Percentiles rank a stretch among this genome's conserved stretches.
phyloP scores from a whole-genome alignment of 2,888 invertebrate genomes.

The Amphipoea lucens region DNA sequence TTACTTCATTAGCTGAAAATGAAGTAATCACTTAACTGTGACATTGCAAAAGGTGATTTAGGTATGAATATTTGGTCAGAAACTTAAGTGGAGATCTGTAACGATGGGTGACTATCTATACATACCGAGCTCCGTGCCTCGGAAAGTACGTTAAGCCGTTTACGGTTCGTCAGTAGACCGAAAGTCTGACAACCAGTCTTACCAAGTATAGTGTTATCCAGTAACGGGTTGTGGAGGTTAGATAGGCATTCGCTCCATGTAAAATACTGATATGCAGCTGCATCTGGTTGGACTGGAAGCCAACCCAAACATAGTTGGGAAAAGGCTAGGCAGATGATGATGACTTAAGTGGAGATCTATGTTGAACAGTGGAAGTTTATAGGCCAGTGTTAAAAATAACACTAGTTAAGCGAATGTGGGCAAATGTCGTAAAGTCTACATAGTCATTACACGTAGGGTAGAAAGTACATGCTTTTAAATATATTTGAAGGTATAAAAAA shows the following conservation, averaged over 20 bases:
- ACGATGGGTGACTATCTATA: not conserved
- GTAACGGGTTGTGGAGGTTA: not conserved
- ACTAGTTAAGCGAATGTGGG: not conserved
- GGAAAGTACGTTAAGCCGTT: not conserved
- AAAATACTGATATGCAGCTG: too few relatives aligned
- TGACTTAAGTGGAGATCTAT: not conserved
- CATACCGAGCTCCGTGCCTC: not conserved
- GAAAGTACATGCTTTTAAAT: not conserved
- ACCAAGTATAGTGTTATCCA: not conserved
- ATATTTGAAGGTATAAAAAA: slow-evolving; percentile 24
- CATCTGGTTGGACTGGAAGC: not conserved
- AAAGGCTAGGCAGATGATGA: not conserved
- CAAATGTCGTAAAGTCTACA: not conserved
- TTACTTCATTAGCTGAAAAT: not conserved
- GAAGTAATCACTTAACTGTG: slow-evolving; percentile 1
- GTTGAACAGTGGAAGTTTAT: not conserved
- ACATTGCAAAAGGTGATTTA: slow-evolving; percentile 3
- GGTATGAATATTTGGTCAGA: too few relatives aligned
- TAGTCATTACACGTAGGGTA: not conserved
- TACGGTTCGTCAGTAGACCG: not conserved
- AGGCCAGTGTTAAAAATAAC: not conserved
- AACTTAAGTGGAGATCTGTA: not conserved
- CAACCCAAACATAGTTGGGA: not conserved
- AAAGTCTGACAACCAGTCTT: not conserved
- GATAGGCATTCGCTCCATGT: not conserved